These are phyloP conservation scores for Oeneis ivallda DNA, from an alignment of 2,888 invertebrate genomes.

Conservation along the genomic window DNA sequence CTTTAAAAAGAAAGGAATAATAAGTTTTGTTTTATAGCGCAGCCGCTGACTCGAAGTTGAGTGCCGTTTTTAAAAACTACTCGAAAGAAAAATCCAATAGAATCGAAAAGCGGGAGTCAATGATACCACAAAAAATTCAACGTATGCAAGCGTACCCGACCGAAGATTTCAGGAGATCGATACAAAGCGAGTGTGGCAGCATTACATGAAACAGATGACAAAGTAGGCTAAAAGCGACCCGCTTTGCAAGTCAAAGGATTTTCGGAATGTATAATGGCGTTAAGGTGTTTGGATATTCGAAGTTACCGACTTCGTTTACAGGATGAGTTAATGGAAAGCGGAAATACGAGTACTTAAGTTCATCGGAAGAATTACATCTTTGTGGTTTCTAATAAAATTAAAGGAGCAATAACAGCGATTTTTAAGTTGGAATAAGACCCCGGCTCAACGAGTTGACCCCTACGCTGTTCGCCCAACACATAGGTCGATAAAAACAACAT, in stretches of 20 bases:
- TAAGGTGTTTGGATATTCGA: constrained; percentile 1
- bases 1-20: too few relatives aligned
- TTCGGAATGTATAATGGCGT: constrained; percentile 22
- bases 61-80: too few relatives aligned
- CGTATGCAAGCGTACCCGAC: neutral
- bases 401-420: too few relatives aligned
- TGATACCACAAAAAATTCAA: neutral
- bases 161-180: constrained; percentile 11
- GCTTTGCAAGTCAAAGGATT: constrained; percentile 48
- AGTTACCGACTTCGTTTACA: neutral
- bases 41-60: too few relatives aligned
- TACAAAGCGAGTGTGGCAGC: constrained; percentile 30
- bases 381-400: too few relatives aligned
- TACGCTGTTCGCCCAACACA: too few relatives aligned
- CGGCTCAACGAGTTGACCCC: too few relatives aligned
- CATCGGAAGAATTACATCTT: neutral
- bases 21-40: too few relatives aligned
- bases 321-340: neutral
- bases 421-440: too few relatives aligned
- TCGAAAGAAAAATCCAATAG: neutral
- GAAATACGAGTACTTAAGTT: neutral
- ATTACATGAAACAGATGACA: constrained; percentile 33
- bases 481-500: too few relatives aligned
- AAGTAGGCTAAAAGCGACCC: constrained; percentile 45
- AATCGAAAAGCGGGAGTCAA: neutral